phyloP scores from a whole-genome alignment of 2,888 invertebrate genomes.

The Dryocosmus kuriphilus region DNA sequence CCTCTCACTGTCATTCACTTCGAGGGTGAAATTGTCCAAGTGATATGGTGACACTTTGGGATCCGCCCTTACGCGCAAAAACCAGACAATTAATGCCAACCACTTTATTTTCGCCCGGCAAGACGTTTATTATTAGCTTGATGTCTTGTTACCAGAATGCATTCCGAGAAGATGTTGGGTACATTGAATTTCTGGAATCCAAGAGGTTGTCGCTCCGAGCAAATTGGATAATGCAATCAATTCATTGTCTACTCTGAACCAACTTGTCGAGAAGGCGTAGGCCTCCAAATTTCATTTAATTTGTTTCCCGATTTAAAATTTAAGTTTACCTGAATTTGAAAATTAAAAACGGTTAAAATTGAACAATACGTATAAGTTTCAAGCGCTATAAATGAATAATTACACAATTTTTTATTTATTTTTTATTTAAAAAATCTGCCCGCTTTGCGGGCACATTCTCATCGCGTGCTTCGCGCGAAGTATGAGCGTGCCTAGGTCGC shows the following conservation, averaged over 20 bases:
- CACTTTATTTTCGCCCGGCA: constrained; percentile 59
- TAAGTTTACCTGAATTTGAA: too few species aligned
- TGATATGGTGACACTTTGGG: constrained; percentile 52
- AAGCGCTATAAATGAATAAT: too few species aligned
- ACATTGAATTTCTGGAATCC: constrained; percentile 55
- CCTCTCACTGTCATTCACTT: background rate
- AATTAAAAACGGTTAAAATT: too few species aligned
- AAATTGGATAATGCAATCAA: constrained; percentile 54
- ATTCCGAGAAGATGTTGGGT: constrained; percentile 63
- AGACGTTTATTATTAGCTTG: constrained; percentile 68
- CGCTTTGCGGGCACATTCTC: too few species aligned
- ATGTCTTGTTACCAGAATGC: constrained; percentile 66
- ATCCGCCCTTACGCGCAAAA: constrained; percentile 53
- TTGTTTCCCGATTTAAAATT: background rate
- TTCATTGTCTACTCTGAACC: constrained; percentile 27
- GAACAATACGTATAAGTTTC: too few species aligned
- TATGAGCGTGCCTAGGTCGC: too few species aligned
- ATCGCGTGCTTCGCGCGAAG: too few species aligned
- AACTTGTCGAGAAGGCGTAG: background rate
- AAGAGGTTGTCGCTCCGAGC: constrained; percentile 51
- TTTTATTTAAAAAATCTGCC: too few species aligned
- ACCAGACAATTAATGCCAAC: constrained; percentile 58
- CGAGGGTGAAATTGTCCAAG: constrained; percentile 45
- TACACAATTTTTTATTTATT: too few species aligned
- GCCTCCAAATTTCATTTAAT: background rate